Base-by-base conservation (phyloP, 2,113 vertebrate genomes). In the Ictalurus furcatus region DNA sequence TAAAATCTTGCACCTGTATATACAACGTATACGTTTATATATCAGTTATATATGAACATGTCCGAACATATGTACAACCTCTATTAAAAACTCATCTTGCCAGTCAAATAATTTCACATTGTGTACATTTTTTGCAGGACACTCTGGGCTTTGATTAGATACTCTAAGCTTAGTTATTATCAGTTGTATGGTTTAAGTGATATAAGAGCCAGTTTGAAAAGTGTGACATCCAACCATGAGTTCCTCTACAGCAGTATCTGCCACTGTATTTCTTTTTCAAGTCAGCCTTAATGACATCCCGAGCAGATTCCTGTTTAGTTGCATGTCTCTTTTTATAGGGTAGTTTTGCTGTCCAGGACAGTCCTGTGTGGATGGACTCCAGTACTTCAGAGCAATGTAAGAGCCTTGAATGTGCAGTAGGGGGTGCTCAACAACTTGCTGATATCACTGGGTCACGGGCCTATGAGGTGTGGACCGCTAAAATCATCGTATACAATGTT, bases 311-410 rank as follows among this genome's bases (percentile, higher is more conserved):
- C 48, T 65, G 13, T 87, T 73, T 28, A 17, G 37, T 65, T 63
- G 44, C 67, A n/a, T 61, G 56, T 56, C 3, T 84, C 48, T 86
- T 11, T 48, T 88, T 74, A 0, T 94, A 99, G 98, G 91, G 61
- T 59, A 95, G 96, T 83, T 99, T 99, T 93, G 96, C 97, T 0
- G 82, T 99, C 86, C 21, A 56, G 0, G 88, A 97, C 92, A 95
- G 95, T 85, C 98, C 98, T 0, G 93, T 99, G 19, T 99, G 98
- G 98, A 99, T 99, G 98, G 98, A 99, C 94, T 98, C 97, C 61
- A 99, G 98, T 91, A 97, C 95, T 44, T 12, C 90, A 0, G 88
- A 86, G 23, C 97, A 99, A 93, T 99, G 98, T 92, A 88, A 85
- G 0, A 56, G 85, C 0, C 95, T 99, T 86, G 96, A 99, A 94